Conservation (phyloP, 2,113 vertebrate species). For the Ardeotis arabs region DNA sequence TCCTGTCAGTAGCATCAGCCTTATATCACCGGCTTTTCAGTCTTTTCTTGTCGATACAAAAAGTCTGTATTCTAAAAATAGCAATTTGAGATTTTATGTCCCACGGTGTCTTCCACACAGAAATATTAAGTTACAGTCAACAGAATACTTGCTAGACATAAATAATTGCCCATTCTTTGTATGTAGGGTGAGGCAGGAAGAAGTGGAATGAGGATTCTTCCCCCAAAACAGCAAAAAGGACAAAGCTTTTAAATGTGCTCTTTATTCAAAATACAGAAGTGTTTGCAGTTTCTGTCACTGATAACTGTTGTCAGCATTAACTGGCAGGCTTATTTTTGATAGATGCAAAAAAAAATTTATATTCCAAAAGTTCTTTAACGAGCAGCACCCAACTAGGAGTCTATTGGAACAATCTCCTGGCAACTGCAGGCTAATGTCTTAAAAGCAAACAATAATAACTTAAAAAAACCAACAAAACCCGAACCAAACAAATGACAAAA, state of each 20-base stretch:
- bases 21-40: neutral
- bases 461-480: neutral
- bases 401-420: neutral
- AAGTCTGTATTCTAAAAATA: neutral
- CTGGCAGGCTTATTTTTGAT: neutral
- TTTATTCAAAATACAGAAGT: neutral
- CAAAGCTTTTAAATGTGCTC: neutral
- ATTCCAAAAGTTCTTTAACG: neutral
- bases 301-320: neutral
- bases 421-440: neutral
- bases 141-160: neutral
- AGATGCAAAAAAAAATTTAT: neutral
- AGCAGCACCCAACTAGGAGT: neutral
- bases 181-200: neutral
- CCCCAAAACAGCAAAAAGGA: neutral
- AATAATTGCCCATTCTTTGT: neutral
- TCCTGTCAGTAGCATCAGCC: neutral
- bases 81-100: too few species aligned
- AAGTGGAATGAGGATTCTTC: neutral
- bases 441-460: neutral
- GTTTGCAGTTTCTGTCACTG: neutral
- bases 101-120: neutral
- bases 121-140: neutral
- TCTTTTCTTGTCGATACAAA: neutral
- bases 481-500: too few species aligned